Percentiles rank a stretch among this genome's conserved stretches.
phyloP scores from a whole-genome alignment of 2,888 invertebrate genomes.

The Norana najaformis region DNA sequence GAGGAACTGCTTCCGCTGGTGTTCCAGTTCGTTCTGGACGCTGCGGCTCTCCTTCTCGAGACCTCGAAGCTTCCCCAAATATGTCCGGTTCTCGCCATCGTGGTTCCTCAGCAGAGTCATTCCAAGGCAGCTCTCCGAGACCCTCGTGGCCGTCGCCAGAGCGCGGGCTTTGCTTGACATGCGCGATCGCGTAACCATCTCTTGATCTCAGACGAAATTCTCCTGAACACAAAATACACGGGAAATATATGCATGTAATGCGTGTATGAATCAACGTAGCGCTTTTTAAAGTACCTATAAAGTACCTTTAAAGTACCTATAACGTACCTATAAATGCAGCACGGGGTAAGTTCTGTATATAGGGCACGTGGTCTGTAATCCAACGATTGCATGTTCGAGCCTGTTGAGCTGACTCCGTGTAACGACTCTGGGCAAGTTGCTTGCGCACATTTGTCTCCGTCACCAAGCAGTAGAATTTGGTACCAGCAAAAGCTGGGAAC shows the following conservation, averaged over 20 bases:
- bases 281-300: not conserved
- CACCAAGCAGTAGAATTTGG: too few species aligned
- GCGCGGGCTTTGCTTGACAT: not conserved
- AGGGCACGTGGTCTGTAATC: not conserved
- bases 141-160: not conserved
- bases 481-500: too few species aligned
- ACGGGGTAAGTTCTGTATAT: not conserved
- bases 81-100: not conserved
- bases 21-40: slow-evolving; percentile 6
- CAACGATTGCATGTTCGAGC: too few species aligned
- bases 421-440: too few species aligned
- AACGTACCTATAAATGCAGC: too few species aligned
- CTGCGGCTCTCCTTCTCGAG: not conserved
- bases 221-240: not conserved
- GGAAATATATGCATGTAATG: not conserved
- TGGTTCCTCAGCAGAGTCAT: not conserved
- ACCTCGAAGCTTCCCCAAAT: not conserved
- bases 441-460: too few species aligned
- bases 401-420: too few species aligned
- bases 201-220: not conserved
- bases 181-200: not conserved
- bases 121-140: not conserved
- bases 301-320: not conserved
- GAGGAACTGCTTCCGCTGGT: not conserved
- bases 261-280: not conserved